Conservation (phyloP, 2,797 vertebrate genomes). For the Siniperca scherzeri region DNA sequence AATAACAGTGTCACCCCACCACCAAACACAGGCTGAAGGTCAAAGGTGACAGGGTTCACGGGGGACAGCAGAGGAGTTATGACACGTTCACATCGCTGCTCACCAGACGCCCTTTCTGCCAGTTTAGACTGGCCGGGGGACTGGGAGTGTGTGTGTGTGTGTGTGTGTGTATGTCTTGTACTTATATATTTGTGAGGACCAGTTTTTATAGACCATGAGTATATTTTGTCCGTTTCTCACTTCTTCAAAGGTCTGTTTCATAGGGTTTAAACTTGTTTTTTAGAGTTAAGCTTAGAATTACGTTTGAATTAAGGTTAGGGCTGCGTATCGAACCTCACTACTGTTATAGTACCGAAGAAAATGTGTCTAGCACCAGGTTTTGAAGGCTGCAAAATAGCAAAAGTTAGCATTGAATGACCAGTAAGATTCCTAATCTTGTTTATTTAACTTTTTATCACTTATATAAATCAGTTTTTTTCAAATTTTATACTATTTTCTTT, state of each 20-base stretch:
- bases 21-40: slow-evolving; percentile 8
- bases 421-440: background rate
- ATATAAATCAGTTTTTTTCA: background rate
- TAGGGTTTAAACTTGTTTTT: background rate
- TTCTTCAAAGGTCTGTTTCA: background rate
- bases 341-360: background rate
- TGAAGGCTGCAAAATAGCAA: background rate
- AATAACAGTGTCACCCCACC: background rate
- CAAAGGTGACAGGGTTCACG: slow-evolving; percentile 35
- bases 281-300: background rate
- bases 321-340: background rate
- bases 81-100: slow-evolving; percentile 19
- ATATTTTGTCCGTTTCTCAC: background rate
- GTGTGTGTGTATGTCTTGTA: background rate
- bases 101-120: slow-evolving; percentile 5
- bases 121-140: background rate
- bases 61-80: slow-evolving; percentile 14
- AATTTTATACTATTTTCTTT: too few species aligned
- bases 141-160: background rate
- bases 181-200: slow-evolving; percentile 47
- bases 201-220: background rate
- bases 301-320: background rate
- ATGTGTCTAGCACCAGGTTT: background rate
- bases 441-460: background rate
- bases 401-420: background rate